Conservation (phyloP, 2,113 vertebrate genomes). For the Okapia johnstoni region DNA sequence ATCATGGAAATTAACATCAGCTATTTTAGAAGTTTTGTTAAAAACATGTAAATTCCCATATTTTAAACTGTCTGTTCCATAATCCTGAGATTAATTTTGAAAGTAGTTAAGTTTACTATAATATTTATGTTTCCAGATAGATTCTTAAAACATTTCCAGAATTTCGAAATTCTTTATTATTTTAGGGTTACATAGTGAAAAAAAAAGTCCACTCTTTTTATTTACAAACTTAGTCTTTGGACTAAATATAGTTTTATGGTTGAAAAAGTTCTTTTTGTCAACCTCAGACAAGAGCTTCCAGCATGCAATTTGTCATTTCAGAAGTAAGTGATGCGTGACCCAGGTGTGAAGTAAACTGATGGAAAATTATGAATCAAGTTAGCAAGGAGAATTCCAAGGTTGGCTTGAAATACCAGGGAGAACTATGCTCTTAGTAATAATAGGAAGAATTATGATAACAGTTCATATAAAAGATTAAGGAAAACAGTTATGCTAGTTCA, state of each 20-base stretch:
- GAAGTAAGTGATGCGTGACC: background rate
- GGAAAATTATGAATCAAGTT: slow-evolving; percentile 31
- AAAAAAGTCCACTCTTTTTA: background rate
- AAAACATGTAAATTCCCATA: background rate
- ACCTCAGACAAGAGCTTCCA: background rate
- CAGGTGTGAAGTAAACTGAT: slow-evolving; percentile 11
- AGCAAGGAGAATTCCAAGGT: slow-evolving; percentile 23
- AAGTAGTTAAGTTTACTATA: background rate
- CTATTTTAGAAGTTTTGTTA: background rate
- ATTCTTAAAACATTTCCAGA: background rate
- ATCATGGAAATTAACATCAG: background rate
- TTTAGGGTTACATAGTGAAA: background rate
- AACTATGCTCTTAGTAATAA: background rate
- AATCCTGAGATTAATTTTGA: background rate
- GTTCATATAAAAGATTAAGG: background rate
- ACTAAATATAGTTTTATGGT: background rate
- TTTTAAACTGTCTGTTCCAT: background rate
- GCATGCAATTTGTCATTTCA: slow-evolving; percentile 45
- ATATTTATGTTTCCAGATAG: background rate
- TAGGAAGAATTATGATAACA: background rate
- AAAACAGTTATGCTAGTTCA: background rate
- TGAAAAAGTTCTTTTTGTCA: slow-evolving; percentile 25
- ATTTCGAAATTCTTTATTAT: background rate
- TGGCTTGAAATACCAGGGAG: slow-evolving; percentile 23
- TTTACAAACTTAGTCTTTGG: background rate